Conservation (phyloP, 2,797 vertebrate genomes). For the Sciurus vulgaris region DNA sequence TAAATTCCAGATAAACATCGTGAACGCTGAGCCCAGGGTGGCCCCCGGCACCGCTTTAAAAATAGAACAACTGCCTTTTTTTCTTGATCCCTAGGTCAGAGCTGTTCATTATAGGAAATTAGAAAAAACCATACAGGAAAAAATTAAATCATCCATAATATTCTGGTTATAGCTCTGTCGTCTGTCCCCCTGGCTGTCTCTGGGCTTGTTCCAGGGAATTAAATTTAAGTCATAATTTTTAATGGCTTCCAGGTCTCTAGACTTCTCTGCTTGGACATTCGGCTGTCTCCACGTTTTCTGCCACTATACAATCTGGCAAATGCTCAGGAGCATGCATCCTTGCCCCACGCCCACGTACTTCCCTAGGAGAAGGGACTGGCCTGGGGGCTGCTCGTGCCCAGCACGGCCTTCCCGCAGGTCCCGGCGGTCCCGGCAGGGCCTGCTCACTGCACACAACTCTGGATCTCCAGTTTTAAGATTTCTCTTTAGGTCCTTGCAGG, state of each 20-base stretch:
- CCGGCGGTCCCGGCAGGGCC: neutral
- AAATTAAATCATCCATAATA: neutral
- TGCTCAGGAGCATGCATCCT: neutral
- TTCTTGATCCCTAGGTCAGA: conserved; percentile 51
- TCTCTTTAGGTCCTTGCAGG: neutral
- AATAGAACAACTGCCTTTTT: conserved; percentile 36
- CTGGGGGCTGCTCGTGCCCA: too few relatives aligned
- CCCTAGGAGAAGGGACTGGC: neutral
- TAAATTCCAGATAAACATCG: neutral
- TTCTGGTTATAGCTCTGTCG: neutral
- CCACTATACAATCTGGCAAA: neutral
- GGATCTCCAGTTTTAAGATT: neutral
- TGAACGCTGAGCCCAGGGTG: neutral
- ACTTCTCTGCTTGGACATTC: neutral
- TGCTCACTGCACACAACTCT: neutral
- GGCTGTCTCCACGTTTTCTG: neutral
- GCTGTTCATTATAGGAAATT: conserved; percentile 38
- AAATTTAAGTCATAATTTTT: neutral
- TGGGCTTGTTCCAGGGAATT: conserved; percentile 1
- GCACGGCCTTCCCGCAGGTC: neutral
- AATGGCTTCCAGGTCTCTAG: neutral
- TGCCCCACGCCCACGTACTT: neutral
- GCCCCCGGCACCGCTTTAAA: neutral
- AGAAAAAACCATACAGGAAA: conserved; percentile 7
- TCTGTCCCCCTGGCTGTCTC: neutral